phyloP scores from a whole-genome alignment of 2,113 vertebrate genomes.

The Tapirus terrestris region DNA sequence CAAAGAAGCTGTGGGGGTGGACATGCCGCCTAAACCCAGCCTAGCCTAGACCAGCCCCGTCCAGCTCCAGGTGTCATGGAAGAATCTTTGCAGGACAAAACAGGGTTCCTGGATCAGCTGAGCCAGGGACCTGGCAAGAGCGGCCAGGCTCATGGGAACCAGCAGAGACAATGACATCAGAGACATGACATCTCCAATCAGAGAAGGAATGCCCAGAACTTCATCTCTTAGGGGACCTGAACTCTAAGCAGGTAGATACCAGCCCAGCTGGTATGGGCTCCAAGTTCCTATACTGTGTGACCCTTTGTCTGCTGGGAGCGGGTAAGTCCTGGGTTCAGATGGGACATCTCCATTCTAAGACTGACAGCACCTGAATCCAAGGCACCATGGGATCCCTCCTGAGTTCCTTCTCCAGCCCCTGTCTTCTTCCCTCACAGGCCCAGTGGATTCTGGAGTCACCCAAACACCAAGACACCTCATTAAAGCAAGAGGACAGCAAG shows the following conservation, averaged over 20 bases:
- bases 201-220: background rate
- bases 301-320: background rate
- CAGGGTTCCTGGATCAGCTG: background rate
- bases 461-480: background rate
- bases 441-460: background rate
- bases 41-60: rapidly evolving
- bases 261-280: background rate
- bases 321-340: background rate
- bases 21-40: rapidly evolving
- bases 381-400: too few relatives aligned
- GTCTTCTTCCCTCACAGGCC: background rate
- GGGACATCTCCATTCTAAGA: background rate
- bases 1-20: rapidly evolving
- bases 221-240: background rate
- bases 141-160: rapidly evolving
- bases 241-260: background rate
- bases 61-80: rapidly evolving
- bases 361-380: background rate
- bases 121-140: background rate
- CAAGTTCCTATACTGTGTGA: background rate
- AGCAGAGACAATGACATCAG: background rate
- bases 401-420: rapidly evolving
- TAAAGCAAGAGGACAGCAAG: background rate
- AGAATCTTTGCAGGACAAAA: background rate
- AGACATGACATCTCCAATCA: background rate